These are phyloP conservation scores for Ophion obscuratus DNA, from an alignment of 2,888 invertebrate species.

Conservation along the genomic window DNA sequence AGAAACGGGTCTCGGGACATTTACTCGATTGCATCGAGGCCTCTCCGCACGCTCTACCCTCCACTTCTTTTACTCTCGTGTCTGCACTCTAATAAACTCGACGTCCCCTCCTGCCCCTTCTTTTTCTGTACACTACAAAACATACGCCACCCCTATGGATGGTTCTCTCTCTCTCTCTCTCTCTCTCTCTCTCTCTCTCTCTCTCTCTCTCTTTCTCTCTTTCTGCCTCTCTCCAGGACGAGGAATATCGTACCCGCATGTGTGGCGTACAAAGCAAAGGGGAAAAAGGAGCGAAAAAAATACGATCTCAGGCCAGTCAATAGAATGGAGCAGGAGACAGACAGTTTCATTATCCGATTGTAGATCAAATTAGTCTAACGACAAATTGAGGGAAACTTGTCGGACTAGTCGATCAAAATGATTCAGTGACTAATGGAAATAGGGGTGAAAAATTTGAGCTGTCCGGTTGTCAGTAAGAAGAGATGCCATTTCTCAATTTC, in stretches of 20 bases:
- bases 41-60: not conserved
- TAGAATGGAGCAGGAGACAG: not conserved
- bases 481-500: too few relatives aligned
- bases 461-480: too few relatives aligned
- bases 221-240: too few relatives aligned
- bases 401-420: not conserved
- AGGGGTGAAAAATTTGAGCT: too few relatives aligned
- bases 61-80: conserved; percentile 4
- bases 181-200: not conserved
- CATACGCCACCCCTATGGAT: conserved; percentile 33
- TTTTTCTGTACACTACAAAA: conserved; percentile 16
- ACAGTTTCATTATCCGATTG: conserved; percentile 5
- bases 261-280: not conserved
- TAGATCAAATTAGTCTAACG: conserved; percentile 28
- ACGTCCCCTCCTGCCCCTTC: conserved; percentile 10
- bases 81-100: conserved; percentile 39
- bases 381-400: conserved; percentile 8
- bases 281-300: not conserved
- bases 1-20: conserved; percentile 8
- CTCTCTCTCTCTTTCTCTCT: too few relatives aligned
- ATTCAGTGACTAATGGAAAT: too few relatives aligned
- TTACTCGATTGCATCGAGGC: conserved; percentile 13
- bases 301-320: not conserved
- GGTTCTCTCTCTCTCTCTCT: not conserved
- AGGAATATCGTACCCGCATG: conserved; percentile 43